A percentile compares a stretch with the other conserved stretches of the same genome.
Conservation (phyloP, 2,797 vertebrate species). For the Galagoides demidoff region DNA sequence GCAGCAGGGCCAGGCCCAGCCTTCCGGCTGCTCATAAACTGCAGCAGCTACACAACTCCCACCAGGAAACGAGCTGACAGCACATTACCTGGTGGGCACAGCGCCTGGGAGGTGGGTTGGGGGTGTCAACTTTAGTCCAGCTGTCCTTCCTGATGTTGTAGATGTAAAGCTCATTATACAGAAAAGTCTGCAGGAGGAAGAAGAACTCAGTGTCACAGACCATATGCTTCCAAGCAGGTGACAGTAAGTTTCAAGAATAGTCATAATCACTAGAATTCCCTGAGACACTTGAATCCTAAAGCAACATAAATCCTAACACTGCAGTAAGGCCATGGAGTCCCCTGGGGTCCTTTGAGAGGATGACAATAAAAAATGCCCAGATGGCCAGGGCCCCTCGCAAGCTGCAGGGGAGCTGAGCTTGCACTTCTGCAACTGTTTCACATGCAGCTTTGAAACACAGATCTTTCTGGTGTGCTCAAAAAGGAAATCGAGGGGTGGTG, state of each 20-base stretch:
- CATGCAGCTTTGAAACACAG: neutral
- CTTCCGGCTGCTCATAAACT: neutral
- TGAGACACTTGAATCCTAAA: neutral
- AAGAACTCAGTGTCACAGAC: neutral
- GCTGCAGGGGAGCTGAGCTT: neutral
- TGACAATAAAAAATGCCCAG: neutral
- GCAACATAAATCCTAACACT: neutral
- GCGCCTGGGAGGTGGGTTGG: constrained; percentile 93
- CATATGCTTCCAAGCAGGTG: neutral
- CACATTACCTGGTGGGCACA: constrained; percentile 96
- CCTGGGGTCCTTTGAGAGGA: neutral
- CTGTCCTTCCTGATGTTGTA: constrained; percentile 95
- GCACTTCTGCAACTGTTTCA: neutral
- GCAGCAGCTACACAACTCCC: no score
- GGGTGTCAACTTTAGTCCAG: constrained; percentile 94
- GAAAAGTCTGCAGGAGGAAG: constrained; percentile 89
- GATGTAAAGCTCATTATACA: constrained; percentile 95
- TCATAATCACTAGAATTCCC: neutral
- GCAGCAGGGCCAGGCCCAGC: neutral
- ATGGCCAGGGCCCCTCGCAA: neutral
- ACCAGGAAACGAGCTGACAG: rapidly evolving
- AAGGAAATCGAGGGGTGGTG: neutral
- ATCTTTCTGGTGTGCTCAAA: neutral
- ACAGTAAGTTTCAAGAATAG: neutral
- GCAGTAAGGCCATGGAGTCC: neutral